A percentile compares a stretch with the other conserved stretches of the same genome.
Conservation (phyloP, 2,113 vertebrate species). For the Phrynocephalus versicolor region DNA sequence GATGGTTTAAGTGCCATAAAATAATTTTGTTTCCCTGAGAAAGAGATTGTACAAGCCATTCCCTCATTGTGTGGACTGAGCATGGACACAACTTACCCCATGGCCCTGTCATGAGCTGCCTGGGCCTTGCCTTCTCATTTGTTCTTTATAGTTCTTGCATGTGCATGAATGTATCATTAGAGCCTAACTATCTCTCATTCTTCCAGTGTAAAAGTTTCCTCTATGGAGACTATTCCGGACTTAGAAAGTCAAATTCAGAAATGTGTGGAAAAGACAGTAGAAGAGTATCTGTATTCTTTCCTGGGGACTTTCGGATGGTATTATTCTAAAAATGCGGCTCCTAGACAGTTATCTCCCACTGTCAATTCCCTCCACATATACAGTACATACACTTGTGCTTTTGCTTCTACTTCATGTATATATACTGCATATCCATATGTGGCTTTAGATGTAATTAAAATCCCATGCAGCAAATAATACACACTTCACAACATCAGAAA, state of each 20-base stretch:
- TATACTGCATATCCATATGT: too few species aligned
- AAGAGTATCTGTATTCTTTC: too few species aligned
- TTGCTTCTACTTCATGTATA: neutral
- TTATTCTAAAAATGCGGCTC: neutral
- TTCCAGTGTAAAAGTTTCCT: neutral
- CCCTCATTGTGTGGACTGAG: neutral
- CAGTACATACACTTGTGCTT: neutral
- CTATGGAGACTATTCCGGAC: neutral
- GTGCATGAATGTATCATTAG: neutral
- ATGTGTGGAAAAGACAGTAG: too few species aligned
- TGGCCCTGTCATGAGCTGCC: neutral
- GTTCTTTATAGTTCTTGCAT: neutral
- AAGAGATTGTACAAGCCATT: neutral
- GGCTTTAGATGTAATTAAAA: too few species aligned
- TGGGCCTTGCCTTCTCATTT: neutral
- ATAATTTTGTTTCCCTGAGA: neutral
- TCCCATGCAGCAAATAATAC: too few species aligned
- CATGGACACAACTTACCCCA: neutral
- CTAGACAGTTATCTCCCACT: neutral
- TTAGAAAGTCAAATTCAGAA: too few species aligned
- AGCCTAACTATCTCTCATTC: neutral
- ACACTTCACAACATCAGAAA: too few species aligned
- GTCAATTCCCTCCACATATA: neutral
- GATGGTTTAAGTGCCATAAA: neutral
- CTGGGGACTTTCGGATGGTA: conserved; percentile 15